Conservation (phyloP, 1,140 invertebrate genomes). For the Portunus trituberculatus region DNA sequence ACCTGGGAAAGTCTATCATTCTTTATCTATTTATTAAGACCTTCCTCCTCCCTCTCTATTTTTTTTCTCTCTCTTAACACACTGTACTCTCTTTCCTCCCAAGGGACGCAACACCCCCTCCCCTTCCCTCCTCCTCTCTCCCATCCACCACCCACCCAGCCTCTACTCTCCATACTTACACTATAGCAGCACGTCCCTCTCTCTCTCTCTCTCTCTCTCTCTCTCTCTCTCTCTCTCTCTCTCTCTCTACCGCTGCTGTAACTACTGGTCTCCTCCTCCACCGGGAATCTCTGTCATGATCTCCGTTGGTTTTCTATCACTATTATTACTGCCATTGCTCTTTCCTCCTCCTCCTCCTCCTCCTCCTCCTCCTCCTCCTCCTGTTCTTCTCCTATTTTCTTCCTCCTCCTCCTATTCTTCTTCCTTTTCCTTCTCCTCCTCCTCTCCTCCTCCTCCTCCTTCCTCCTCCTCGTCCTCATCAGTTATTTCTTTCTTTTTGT, state of each 20-base stretch:
- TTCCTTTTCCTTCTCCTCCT: not conserved
- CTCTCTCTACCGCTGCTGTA: not conserved
- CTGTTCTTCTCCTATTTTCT: not conserved
- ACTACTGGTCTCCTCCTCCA: not conserved
- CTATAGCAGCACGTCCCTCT: not conserved
- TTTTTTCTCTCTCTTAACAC: not conserved
- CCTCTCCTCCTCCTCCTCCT: not conserved
- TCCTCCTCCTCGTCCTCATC: not conserved
- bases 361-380: not conserved
- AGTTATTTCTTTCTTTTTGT: not conserved
- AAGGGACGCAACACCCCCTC: not conserved
- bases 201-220: not conserved
- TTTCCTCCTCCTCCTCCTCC: not conserved
- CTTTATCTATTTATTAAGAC: constrained; percentile 29
- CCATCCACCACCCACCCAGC: not conserved
- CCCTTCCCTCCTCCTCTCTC: not conserved
- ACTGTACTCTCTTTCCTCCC: no score
- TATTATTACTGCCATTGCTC: not conserved
- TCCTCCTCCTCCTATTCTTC: not conserved
- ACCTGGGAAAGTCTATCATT: constrained; percentile 39
- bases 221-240: not conserved
- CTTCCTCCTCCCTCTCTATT: not conserved
- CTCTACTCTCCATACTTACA: not conserved
- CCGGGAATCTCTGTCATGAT: not conserved
- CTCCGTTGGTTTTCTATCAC: no score